Evolutionary conservation across 2,888 invertebrate genomes (phyloP), one percentile per base, ranked within the genome.

Genomic region (Nomada hirtipes): DNA sequence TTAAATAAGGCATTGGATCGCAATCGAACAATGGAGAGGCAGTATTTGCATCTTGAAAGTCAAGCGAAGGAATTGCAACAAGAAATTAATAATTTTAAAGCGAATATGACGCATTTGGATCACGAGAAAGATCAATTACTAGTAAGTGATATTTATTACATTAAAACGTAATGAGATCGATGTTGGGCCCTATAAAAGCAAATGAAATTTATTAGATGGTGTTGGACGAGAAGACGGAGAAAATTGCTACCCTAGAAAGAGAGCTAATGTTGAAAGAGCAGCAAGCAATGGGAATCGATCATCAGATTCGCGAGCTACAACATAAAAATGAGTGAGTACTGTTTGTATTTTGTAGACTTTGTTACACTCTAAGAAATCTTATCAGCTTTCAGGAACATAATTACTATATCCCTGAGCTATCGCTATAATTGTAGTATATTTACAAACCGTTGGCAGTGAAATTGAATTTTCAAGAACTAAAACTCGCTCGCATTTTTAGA

Each of bases 151-250:
- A 63, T 11, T 23, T 2, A 29, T n/a, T 20, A 23, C 26, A 36
- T 26, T 29, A 61, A 20, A n/a, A 55, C 18, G 20, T 57, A 61
- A 36, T 64, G 57, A 4, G 11, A 11, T 20, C 0, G 63, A 65
- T 50, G 1, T 36, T 7, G 50, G 18, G 18, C 20, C n/a, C 0
- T 29, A 42, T 18, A 65, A n/a, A 26, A 55, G 29, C 2, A 29
- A 47, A 26, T 57, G 50, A 75, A 82, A 72, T 26, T 93, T 83
- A 91, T 94, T 94, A 96, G 93, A 95, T 96, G 91, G 96, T 96
- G 86, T 91, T 97, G 83, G 97, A 97, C 91, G 95, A 95, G 76
- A 97, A 97, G 93, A 96, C 97, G 20, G 97, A 97, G 93, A 95
- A 94, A 89, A 94, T 96, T 23, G 96, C 95, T 86, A 93, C 94